phyloP scores from a whole-genome alignment of 2,113 vertebrate species.

The Chaetodon trifascialis region DNA sequence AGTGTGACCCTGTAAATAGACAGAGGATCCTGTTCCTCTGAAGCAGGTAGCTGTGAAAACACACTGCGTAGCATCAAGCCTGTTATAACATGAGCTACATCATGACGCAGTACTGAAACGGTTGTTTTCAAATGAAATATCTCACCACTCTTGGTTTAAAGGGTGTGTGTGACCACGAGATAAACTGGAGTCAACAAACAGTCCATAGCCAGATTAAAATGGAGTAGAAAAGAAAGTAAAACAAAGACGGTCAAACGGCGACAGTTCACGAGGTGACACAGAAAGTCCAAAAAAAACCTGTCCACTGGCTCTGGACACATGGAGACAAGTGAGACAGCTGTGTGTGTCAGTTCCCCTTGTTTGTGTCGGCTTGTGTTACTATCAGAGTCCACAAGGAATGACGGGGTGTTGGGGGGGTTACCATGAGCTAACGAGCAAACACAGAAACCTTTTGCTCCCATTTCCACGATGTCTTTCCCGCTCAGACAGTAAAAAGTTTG shows the following conservation, averaged over 20 bases:
- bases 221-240: constrained; percentile 26
- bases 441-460: too few relatives aligned
- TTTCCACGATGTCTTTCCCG: too few relatives aligned
- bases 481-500: too few relatives aligned
- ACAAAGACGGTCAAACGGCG: background rate
- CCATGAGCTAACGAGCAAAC: background rate
- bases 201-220: background rate
- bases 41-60: constrained; percentile 18
- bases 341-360: constrained; percentile 79
- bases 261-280: constrained; percentile 15
- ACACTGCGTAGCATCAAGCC: background rate
- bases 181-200: constrained; percentile 8
- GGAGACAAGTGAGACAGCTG: constrained; percentile 74
- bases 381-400: constrained; percentile 49
- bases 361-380: constrained; percentile 80
- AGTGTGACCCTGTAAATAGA: constrained; percentile 35
- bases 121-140: background rate
- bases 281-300: background rate
- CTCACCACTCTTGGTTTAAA: background rate
- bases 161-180: background rate
- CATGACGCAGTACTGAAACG: background rate
- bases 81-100: background rate
- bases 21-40: constrained; percentile 53
- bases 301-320: background rate
- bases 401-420: constrained; percentile 3